Base-by-base conservation (phyloP, 2,888 invertebrate species). In the Nipponacmea schrenckii region DNA sequence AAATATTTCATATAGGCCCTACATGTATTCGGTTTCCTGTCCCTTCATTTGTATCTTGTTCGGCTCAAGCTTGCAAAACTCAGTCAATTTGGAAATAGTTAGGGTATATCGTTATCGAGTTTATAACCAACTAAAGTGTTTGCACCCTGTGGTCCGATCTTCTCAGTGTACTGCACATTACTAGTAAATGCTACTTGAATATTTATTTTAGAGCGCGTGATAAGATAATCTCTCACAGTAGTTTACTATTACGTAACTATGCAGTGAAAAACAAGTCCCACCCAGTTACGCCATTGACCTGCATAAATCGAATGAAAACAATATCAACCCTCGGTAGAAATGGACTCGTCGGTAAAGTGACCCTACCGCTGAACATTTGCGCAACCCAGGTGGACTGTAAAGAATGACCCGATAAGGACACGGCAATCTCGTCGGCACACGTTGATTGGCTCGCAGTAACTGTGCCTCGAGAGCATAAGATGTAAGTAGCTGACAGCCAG, bases 351-450 rank as follows among this genome's bases (percentile, higher is more conserved):
- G 56, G 68, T 62, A 39, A 56, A 50, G 39, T 56, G 68, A 50
- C 68, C 68, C 68, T 39, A 24, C 27, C 56, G 68, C 50, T 24
- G 56, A 68, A 27, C 44, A 68, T 31, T 27, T 56, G 68, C 62
- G 62, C 62, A 68, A 50, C 68, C 68, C 56, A 50, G 20, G 56
- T 50, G 56, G 68, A 68, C 68, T 39, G 62, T 62, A 56, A 68
- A 68, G 56, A 68, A 68, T 50, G 68, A 68, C 68, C 68, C 56
- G 50, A 68, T 56, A 68, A 68, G 68, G 68, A 68, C 68, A 68
- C 31, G 56, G 68, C 27, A 39, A 56, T 39, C 8, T 39, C 4
- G 62, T 68, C 56, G 68, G 68, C 56, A 56, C 56, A 27, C 39
- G 50, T 56, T 68, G 68, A 68, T 68, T 68, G 68, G 68, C 56